These are phyloP conservation scores for Temnopleurus reevesii DNA, from an alignment of 53 echinoderm and acorn worm species.

Conservation along the genomic window DNA sequence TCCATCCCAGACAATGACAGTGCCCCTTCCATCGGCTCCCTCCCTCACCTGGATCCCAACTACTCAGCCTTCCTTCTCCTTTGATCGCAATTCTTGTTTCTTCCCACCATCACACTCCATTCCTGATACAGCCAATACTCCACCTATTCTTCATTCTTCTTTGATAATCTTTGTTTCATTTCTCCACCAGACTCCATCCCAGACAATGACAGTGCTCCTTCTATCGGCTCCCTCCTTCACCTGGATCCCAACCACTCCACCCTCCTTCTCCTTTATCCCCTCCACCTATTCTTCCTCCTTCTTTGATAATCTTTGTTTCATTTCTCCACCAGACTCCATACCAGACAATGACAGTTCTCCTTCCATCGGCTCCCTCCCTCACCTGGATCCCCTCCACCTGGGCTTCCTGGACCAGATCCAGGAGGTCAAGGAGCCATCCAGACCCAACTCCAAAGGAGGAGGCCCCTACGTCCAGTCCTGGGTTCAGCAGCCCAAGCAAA, in stretches of 20 bases:
- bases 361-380: slow-evolving; percentile 15
- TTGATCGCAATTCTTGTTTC: no score
- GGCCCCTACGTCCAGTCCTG: slow-evolving; percentile 35
- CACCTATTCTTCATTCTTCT: no score
- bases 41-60: slow-evolving; percentile 11
- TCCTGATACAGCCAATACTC: no score
- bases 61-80: neutral
- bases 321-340: neutral
- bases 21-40: slow-evolving; percentile 1
- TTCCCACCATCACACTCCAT: no score
- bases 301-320: no score
- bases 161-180: no score
- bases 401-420: slow-evolving; percentile 43
- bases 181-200: no score
- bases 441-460: slow-evolving; percentile 52
- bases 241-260: no score
- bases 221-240: slow-evolving; percentile 21
- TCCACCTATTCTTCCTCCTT: no score
- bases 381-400: neutral
- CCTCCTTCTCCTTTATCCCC: no score
- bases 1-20: neutral
- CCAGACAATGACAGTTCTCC: neutral
- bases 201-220: no score
- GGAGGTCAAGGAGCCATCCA: slow-evolving; percentile 54
- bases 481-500: slow-evolving; percentile 12